These are phyloP conservation scores for Colletes latitarsis DNA, from an alignment of 1,140 invertebrate genomes.

Conservation along the genomic window DNA sequence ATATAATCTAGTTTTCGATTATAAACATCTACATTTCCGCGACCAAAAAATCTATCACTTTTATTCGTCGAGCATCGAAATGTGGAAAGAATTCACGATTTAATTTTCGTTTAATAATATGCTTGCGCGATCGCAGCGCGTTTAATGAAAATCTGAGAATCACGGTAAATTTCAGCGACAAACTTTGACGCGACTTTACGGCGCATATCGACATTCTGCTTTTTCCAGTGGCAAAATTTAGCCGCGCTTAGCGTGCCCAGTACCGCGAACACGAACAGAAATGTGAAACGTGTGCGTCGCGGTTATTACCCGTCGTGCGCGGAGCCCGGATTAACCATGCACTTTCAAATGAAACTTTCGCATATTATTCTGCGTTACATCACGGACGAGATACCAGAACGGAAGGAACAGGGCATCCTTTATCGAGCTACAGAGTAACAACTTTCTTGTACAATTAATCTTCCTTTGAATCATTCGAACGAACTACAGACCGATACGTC, in stretches of 20 bases:
- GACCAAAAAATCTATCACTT: not conserved
- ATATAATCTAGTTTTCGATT: too few species aligned
- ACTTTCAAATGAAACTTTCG: conserved; percentile 55
- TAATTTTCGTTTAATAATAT: too few species aligned
- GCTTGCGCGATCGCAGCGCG: not conserved
- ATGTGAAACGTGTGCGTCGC: not conserved
- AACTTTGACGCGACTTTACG: not conserved
- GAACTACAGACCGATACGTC: not conserved
- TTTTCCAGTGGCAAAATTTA: not conserved
- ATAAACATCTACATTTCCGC: too few species aligned
- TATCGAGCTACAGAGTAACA: conserved; percentile 42
- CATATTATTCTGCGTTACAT: conserved; percentile 56
- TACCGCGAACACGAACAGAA: not conserved
- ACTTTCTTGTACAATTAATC: conserved; percentile 55
- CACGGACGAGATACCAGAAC: conserved; percentile 51
- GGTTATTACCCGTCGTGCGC: conserved; percentile 49
- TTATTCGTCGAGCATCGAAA: not conserved
- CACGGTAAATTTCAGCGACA: not conserved
- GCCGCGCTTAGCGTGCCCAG: not conserved
- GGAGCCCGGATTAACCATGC: conserved; percentile 45
- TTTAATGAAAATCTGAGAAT: not conserved
- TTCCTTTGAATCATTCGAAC: conserved; percentile 1
- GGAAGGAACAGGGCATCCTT: conserved; percentile 46
- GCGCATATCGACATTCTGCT: conserved; percentile 15
- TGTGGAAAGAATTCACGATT: too few species aligned